phyloP scores from a whole-genome alignment of 1,140 invertebrate genomes.

The Macrotrachela quadricornifera region DNA sequence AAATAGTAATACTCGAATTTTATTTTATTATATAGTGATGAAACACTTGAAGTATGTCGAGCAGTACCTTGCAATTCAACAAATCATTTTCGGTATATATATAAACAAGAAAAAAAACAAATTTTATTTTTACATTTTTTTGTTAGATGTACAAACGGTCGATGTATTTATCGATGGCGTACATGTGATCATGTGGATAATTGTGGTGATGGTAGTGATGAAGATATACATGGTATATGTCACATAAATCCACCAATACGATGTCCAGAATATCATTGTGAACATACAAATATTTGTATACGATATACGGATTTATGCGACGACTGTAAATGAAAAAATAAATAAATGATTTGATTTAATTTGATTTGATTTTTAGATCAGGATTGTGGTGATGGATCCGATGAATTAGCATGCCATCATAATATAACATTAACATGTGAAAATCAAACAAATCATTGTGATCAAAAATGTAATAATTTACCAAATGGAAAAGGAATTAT shows the following conservation, averaged over 20 bases:
- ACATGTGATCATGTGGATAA: slow-evolving; percentile 40
- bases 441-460: neutral
- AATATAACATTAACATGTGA: neutral
- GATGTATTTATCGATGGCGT: slow-evolving; percentile 57
- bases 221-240: slow-evolving; percentile 17
- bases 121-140: slow-evolving; percentile 46
- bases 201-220: slow-evolving; percentile 43
- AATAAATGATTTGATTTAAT: too few species aligned
- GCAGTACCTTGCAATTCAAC: neutral
- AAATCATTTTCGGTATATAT: neutral
- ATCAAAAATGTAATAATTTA: neutral
- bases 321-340: too few species aligned
- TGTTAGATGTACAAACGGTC: slow-evolving; percentile 75
- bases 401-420: slow-evolving; percentile 9
- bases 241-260: too few species aligned
- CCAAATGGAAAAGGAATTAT: neutral
- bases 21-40: too few species aligned
- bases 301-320: too few species aligned
- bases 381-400: slow-evolving; percentile 53
- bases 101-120: slow-evolving; percentile 13
- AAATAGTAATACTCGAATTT: too few species aligned
- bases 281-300: too few species aligned
- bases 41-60: too few species aligned
- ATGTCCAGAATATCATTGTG: too few species aligned
- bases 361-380: slow-evolving; percentile 14